These are phyloP conservation scores for Enteromius viviparus DNA, from an alignment of 2,797 vertebrate species.

Conservation along the genomic window DNA sequence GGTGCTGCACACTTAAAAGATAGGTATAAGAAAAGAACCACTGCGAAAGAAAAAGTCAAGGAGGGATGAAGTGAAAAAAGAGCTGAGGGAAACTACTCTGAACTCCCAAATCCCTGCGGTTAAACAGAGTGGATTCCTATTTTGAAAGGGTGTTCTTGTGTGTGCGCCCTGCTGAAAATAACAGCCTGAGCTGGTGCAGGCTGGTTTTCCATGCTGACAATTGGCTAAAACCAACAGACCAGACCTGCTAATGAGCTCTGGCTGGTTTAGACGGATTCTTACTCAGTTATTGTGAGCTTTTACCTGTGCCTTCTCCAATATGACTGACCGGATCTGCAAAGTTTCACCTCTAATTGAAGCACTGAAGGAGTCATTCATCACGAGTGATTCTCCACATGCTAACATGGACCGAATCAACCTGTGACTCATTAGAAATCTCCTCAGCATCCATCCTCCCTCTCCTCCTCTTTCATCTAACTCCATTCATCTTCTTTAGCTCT, in stretches of 20 bases:
- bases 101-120: slow-evolving; percentile 30
- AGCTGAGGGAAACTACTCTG: slow-evolving; percentile 10
- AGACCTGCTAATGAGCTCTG: background rate
- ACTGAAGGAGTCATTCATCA: slow-evolving; percentile 62
- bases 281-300: background rate
- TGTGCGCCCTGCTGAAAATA: background rate
- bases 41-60: slow-evolving; percentile 29
- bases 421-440: slow-evolving; percentile 60
- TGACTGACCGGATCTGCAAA: slow-evolving; percentile 46
- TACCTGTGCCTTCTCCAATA: slow-evolving; percentile 16
- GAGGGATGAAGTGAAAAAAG: slow-evolving; percentile 15
- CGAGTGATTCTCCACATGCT: slow-evolving; percentile 51
- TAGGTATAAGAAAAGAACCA: slow-evolving; percentile 27
- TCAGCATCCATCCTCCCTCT: slow-evolving; percentile 40
- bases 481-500: slow-evolving; percentile 46
- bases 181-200: slow-evolving; percentile 6
- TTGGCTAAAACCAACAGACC: background rate
- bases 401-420: slow-evolving; percentile 50
- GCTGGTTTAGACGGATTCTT: background rate
- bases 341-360: slow-evolving; percentile 56
- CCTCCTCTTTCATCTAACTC: slow-evolving; percentile 39
- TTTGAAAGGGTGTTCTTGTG: slow-evolving; percentile 3
- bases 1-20: slow-evolving; percentile 40
- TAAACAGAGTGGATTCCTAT: background rate
- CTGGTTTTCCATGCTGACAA: background rate